A percentile compares a stretch with the other conserved stretches of the same genome.
phyloP scores from a whole-genome alignment of 2,113 vertebrate species.

The Tragelaphus buxtoni region DNA sequence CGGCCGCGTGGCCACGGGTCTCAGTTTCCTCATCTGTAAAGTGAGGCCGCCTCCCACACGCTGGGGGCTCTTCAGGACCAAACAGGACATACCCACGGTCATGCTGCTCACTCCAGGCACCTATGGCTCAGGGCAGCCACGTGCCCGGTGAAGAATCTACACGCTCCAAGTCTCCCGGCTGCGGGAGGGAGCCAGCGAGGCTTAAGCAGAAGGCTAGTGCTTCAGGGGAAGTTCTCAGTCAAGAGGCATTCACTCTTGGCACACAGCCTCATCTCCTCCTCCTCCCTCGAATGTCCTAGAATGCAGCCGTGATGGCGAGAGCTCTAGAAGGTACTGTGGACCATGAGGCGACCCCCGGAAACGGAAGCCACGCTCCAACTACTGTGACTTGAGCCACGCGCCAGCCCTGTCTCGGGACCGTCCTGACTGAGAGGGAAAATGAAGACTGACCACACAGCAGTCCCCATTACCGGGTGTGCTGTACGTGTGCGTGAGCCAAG shows the following conservation, averaged over 20 bases:
- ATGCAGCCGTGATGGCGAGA: background rate
- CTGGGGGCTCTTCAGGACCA: background rate
- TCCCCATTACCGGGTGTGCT: background rate
- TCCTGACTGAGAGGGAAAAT: background rate
- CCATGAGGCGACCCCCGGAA: background rate
- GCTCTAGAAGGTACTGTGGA: background rate
- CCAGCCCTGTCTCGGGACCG: background rate
- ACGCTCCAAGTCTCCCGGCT: background rate
- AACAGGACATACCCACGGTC: no score
- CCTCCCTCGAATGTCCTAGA: background rate
- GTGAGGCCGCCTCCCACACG: background rate
- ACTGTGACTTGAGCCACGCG: background rate
- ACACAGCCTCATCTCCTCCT: background rate
- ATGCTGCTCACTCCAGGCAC: background rate
- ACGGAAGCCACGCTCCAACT: background rate
- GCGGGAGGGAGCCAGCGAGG: background rate
- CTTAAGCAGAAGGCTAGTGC: background rate
- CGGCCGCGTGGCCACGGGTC: background rate
- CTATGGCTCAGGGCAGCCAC: fast-evolving
- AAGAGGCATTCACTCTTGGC: background rate
- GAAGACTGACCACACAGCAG: background rate
- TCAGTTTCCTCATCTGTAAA: background rate
- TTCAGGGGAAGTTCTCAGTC: background rate
- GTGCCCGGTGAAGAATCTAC: background rate
- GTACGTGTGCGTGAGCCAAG: background rate